Evolutionary conservation across 1,140 invertebrate species (phyloP).

Genomic region (Pseudomyrmex pallidus): DNA sequence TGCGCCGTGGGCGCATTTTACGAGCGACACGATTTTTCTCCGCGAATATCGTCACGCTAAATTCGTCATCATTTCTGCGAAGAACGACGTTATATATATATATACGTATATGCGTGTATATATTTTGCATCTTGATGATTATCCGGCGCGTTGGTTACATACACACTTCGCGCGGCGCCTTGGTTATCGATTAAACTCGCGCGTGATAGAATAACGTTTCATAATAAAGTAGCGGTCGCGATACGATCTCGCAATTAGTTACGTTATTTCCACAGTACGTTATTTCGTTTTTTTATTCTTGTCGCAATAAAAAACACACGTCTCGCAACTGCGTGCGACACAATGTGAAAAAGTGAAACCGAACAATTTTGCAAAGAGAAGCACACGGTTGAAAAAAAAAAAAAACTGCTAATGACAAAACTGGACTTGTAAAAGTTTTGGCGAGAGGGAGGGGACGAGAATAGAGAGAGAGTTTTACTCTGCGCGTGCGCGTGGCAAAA

Average conservation of each 20-base stretch:
- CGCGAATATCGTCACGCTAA: not conserved
- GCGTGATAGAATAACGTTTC: conserved; percentile 10
- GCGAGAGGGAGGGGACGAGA: too few relatives aligned
- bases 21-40: conserved; percentile 1
- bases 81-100: not conserved
- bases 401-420: too few relatives aligned
- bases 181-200: conserved; percentile 37
- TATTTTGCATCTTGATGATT: conserved; percentile 10
- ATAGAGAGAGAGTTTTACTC: too few relatives aligned
- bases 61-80: not conserved
- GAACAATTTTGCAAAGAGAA: too few relatives aligned
- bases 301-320: too few relatives aligned
- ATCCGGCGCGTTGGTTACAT: too few relatives aligned
- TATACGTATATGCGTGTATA: not conserved
- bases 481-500: too few relatives aligned
- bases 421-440: too few relatives aligned
- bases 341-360: too few relatives aligned
- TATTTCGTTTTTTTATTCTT: too few relatives aligned
- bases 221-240: conserved; percentile 13
- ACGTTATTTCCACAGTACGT: not conserved
- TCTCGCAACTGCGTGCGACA: too few relatives aligned
- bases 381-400: too few relatives aligned
- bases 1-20: conserved; percentile 26
- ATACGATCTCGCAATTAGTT: conserved; percentile 8
- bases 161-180: not conserved